Evolutionary conservation across 2,888 invertebrate genomes (phyloP).

Genomic region (Hymenopus coronatus): DNA sequence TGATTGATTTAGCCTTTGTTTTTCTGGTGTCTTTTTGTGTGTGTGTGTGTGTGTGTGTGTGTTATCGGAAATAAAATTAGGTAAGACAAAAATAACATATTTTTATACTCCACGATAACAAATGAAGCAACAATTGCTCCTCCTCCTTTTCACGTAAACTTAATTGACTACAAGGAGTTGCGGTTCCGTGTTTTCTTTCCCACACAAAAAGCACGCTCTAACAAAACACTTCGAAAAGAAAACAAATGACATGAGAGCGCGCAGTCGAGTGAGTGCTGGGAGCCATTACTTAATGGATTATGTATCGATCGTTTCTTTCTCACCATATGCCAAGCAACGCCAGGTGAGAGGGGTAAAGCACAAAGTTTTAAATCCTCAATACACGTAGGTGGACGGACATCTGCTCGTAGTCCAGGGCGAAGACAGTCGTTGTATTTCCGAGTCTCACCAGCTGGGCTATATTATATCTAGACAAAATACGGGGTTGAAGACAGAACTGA

Average conservation of each 20-base stretch:
- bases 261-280: background rate
- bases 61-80: background rate
- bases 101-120: too few species aligned
- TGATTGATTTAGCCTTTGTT: too few species aligned
- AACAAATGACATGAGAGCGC: background rate
- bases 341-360: background rate
- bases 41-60: too few species aligned
- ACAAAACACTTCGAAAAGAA: background rate
- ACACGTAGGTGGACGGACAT: background rate
- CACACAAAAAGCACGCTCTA: background rate
- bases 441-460: too few species aligned
- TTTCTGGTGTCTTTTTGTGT: too few species aligned
- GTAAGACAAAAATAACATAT: too few species aligned
- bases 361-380: background rate
- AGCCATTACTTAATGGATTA: background rate
- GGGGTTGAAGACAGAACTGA: too few species aligned
- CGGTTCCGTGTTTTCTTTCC: background rate
- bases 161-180: background rate
- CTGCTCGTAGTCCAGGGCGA: background rate
- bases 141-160: background rate
- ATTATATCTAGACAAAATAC: too few species aligned
- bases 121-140: background rate
- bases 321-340: background rate
- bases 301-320: background rate
- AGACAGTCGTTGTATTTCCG: background rate